These are phyloP conservation scores for Pemphigus obesinymphae DNA, from an alignment of 1,140 invertebrate species.

Conservation along the genomic window DNA sequence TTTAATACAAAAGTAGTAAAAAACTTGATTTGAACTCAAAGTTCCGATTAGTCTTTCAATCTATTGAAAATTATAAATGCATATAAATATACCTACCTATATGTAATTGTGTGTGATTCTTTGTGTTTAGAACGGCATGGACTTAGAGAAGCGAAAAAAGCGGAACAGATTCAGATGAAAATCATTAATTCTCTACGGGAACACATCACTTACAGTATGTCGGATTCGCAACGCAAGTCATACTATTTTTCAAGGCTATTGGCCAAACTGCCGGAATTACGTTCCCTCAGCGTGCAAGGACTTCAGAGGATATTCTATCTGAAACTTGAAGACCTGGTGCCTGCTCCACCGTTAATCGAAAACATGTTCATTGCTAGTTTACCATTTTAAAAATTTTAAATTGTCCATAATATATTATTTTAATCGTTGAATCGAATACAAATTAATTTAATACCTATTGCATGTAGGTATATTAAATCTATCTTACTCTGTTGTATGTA, in stretches of 20 bases:
- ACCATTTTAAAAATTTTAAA: slow-evolving; percentile 73
- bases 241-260: slow-evolving; percentile 89
- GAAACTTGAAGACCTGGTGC: slow-evolving; percentile 86
- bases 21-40: too few species aligned
- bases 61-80: too few species aligned
- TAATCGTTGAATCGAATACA: background rate
- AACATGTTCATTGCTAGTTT: slow-evolving; percentile 91
- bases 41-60: too few species aligned
- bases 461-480: background rate
- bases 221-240: slow-evolving; percentile 77
- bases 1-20: too few species aligned
- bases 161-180: slow-evolving; percentile 92
- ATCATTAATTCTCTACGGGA: slow-evolving; percentile 88
- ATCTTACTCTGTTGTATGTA: background rate
- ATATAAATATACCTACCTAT: too few species aligned
- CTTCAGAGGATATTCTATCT: slow-evolving; percentile 90
- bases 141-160: slow-evolving; percentile 81
- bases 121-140: slow-evolving; percentile 79
- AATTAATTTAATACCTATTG: background rate
- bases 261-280: slow-evolving; percentile 83
- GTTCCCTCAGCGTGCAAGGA: slow-evolving; percentile 86
- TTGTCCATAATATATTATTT: background rate
- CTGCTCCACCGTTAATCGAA: slow-evolving; percentile 86
- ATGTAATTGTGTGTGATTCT: background rate
- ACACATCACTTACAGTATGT: slow-evolving; percentile 84